These are phyloP conservation scores for Salvelinus fontinalis DNA, from an alignment of 2,113 vertebrate species.

Conservation along the genomic window DNA sequence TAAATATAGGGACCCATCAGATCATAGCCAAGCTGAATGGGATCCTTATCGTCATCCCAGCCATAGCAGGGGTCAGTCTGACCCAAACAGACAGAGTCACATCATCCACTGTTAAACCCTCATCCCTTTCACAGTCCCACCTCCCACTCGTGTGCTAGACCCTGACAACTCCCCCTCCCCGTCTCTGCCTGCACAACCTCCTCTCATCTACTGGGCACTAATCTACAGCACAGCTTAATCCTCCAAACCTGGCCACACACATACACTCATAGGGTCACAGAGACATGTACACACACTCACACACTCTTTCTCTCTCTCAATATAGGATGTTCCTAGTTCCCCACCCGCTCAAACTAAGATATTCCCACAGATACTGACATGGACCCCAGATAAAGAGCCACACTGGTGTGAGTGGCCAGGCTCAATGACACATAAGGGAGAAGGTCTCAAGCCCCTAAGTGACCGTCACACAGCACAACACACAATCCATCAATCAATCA, in stretches of 20 bases:
- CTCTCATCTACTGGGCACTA: constrained; percentile 60
- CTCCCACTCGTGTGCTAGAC: constrained; percentile 26
- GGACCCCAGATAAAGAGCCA: background rate
- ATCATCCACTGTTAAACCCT: constrained; percentile 8
- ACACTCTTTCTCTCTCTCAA: background rate
- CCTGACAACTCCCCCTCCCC: constrained; percentile 17
- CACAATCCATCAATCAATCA: background rate
- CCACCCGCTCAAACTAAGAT: background rate
- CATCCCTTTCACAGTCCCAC: constrained; percentile 3
- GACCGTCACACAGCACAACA: background rate
- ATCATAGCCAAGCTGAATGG: constrained; percentile 40
- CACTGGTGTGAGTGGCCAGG: background rate
- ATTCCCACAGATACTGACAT: background rate
- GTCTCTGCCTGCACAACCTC: constrained; percentile 30
- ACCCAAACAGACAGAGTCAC: background rate
- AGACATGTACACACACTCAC: background rate
- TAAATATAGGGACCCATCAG: constrained; percentile 33
- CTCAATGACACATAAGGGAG: background rate
- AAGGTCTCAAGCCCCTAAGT: background rate
- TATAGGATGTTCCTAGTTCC: background rate
- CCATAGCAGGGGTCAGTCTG: background rate
- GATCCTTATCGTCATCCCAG: constrained; percentile 37
- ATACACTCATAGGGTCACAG: constrained; percentile 4
- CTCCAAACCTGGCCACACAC: constrained; percentile 41
- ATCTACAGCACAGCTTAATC: constrained; percentile 65